Percentiles rank a stretch among this genome's conserved stretches.
phyloP scores from a whole-genome alignment of 2,113 vertebrate genomes.

The Oreochromis spilurus region DNA sequence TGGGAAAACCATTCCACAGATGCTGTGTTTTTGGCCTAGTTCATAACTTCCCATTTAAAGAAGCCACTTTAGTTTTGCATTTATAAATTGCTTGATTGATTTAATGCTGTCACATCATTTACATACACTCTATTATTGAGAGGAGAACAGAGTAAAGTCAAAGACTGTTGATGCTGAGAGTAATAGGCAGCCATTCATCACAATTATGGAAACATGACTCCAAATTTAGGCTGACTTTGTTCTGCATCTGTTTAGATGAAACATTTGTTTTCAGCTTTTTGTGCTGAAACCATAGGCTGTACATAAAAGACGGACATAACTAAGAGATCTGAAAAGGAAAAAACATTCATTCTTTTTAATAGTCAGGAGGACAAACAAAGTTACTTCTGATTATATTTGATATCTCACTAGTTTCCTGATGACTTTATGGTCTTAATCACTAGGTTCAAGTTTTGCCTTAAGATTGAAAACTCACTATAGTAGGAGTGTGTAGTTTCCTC shows the following conservation, averaged over 20 bases:
- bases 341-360: fast-evolving
- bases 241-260: not conserved
- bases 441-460: not conserved
- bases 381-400: not conserved
- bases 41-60: not conserved
- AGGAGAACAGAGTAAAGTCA: not conserved
- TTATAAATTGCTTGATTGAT: not conserved
- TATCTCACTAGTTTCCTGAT: not conserved
- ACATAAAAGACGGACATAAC: not conserved
- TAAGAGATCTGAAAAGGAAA: fast-evolving
- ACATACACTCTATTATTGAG: not conserved
- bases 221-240: not conserved
- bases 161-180: not conserved
- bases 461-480: not conserved
- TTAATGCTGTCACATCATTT: not conserved
- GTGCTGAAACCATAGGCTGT: not conserved
- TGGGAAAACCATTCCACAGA: fast-evolving
- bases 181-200: not conserved
- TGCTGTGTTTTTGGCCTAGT: not conserved
- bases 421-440: not conserved
- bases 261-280: not conserved
- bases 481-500: not conserved
- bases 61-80: no score
- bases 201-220: not conserved
- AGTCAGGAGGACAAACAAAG: not conserved